These are phyloP conservation scores for Heteromormyrus szaboi DNA, from an alignment of 2,797 vertebrate species.

Conservation along the genomic window DNA sequence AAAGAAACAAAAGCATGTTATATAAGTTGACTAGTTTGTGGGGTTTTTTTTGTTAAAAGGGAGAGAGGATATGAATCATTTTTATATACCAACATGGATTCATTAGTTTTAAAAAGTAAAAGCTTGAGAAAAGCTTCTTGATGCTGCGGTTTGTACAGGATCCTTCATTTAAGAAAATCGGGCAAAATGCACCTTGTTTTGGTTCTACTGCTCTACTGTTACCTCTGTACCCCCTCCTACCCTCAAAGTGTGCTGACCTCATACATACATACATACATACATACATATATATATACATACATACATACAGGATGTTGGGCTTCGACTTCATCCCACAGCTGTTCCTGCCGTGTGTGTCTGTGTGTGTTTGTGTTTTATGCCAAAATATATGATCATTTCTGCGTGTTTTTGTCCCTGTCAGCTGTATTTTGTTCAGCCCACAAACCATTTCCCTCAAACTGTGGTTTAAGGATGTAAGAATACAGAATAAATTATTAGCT, in stretches of 20 bases:
- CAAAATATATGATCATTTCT: background rate
- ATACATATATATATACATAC: background rate
- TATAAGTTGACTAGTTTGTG: background rate
- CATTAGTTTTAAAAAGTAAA: background rate
- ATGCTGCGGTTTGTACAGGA: background rate
- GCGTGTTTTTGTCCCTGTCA: background rate
- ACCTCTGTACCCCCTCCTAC: background rate
- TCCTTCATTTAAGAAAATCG: background rate
- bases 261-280: background rate
- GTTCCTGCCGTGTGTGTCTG: background rate
- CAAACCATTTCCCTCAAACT: background rate
- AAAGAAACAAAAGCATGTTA: conserved; percentile 25
- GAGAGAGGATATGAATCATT: background rate
- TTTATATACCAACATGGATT: background rate
- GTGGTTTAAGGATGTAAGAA: background rate
- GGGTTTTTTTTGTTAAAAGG: background rate
- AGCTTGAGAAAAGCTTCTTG: background rate
- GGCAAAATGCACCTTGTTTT: background rate
- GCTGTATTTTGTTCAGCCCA: background rate
- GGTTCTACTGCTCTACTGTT: background rate
- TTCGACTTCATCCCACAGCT: background rate
- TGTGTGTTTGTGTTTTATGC: background rate
- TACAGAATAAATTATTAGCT: conserved; percentile 10
- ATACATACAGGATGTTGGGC: background rate
- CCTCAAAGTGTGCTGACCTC: background rate